phyloP scores from a whole-genome alignment of 2,797 vertebrate species.

The Neopelma chrysocephalum region DNA sequence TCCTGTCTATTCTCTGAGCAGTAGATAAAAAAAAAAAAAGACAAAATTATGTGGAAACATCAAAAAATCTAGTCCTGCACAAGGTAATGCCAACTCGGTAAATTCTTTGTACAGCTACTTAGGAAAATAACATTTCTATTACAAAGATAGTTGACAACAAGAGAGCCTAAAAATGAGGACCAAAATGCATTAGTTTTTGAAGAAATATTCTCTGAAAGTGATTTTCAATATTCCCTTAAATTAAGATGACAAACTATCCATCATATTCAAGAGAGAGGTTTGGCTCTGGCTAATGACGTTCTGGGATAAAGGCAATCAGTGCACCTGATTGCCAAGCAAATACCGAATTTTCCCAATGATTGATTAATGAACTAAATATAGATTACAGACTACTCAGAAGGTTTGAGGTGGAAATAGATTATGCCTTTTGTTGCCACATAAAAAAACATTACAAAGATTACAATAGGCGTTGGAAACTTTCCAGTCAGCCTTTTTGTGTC shows the following conservation, averaged over 20 bases:
- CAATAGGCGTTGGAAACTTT: background rate
- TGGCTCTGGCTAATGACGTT: background rate
- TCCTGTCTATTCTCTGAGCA: background rate
- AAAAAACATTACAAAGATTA: background rate
- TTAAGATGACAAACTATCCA: background rate
- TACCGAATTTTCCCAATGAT: background rate
- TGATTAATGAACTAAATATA: background rate
- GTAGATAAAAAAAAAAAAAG: background rate
- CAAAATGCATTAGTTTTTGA: background rate
- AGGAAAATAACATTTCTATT: background rate
- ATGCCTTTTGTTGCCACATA: background rate
- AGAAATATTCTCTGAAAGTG: background rate
- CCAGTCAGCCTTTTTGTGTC: background rate
- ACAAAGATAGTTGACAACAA: background rate
- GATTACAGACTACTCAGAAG: background rate
- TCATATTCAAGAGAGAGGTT: background rate
- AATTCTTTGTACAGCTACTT: background rate
- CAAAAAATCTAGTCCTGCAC: background rate
- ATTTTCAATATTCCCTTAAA: background rate
- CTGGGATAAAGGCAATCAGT: background rate
- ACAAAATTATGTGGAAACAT: rapidly evolving
- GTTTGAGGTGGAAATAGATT: background rate
- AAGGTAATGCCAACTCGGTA: background rate
- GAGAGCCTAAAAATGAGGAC: background rate
- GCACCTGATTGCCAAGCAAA: background rate